Evolutionary conservation across 2,113 vertebrate genomes (phyloP).

Genomic region (Otocyon megalotis): DNA sequence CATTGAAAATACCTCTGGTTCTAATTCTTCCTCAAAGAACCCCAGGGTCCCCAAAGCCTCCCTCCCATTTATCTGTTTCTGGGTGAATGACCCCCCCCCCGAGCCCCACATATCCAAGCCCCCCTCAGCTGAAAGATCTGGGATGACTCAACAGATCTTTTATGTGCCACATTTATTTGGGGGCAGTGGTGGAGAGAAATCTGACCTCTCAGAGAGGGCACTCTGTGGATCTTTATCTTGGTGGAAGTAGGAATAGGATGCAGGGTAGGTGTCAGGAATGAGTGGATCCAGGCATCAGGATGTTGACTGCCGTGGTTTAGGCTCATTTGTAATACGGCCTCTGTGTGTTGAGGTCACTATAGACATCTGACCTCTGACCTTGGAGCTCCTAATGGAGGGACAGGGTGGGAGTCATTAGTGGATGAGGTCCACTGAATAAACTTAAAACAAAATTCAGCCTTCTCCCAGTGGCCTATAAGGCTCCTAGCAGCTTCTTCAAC

Average conservation of each 20-base stretch:
- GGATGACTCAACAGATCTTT: not conserved
- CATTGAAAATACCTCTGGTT: not conserved
- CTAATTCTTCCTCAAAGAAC: slow-evolving; percentile 53
- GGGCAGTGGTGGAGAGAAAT: not conserved
- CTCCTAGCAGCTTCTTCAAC: not conserved
- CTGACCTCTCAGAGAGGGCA: not conserved
- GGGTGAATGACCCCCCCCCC: not conserved
- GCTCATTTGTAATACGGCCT: slow-evolving; percentile 73
- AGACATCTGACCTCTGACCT: slow-evolving; percentile 78
- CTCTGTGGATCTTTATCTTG: not conserved
- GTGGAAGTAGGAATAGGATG: not conserved
- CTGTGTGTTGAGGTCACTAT: slow-evolving; percentile 80
- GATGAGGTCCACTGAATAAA: not conserved
- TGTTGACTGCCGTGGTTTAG: not conserved
- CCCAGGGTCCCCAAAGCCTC: not conserved
- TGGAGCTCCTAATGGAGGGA: slow-evolving; percentile 79
- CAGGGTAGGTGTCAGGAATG: not conserved
- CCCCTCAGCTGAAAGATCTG: not conserved
- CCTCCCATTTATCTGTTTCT: slow-evolving; percentile 3
- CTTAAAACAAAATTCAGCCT: not conserved
- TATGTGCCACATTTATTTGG: slow-evolving; percentile 70
- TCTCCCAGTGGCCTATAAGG: not conserved
- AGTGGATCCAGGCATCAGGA: slow-evolving; percentile 15
- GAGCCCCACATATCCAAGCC: not conserved
- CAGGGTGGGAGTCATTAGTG: not conserved